Percentiles rank a stretch among this genome's conserved stretches.
Evolutionary conservation across 2,113 vertebrate genomes (phyloP).

Genomic region (Anguilla rostrata): DNA sequence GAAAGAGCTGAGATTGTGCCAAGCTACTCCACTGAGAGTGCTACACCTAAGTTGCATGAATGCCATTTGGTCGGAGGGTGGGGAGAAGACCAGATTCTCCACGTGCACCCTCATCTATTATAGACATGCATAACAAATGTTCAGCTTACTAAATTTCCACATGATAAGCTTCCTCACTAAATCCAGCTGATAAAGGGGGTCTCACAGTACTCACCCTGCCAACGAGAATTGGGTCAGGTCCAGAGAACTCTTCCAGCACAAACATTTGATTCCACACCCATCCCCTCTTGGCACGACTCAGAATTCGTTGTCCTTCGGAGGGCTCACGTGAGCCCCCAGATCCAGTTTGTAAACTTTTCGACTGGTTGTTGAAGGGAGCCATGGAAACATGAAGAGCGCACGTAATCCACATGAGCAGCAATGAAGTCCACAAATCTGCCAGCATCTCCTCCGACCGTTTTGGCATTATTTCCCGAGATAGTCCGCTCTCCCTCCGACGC

Average conservation of each 20-base stretch:
- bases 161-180: constrained; percentile 68
- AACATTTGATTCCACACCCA: constrained; percentile 99
- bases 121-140: constrained; percentile 39
- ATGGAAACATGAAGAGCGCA: constrained; percentile 77
- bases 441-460: constrained; percentile 83
- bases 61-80: neutral
- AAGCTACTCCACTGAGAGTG: neutral
- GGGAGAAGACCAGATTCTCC: neutral
- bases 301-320: constrained; percentile 85
- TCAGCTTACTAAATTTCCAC: constrained; percentile 67
- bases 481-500: neutral
- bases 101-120: neutral
- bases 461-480: constrained; percentile 73
- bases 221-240: constrained; percentile 98
- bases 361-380: constrained; percentile 76
- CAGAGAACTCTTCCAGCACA: constrained; percentile 99
- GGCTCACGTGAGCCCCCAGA: constrained; percentile 74
- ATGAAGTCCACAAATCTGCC: constrained; percentile 86
- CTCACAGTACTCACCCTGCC: constrained; percentile 88
- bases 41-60: too few relatives aligned
- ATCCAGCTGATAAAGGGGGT: constrained; percentile 66
- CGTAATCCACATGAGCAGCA: constrained; percentile 95
- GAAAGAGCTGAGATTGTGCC: neutral
- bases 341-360: constrained; percentile 75
- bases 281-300: constrained; percentile 96